Base-by-base conservation (phyloP, 2,797 vertebrate genomes). In the Lepus oiostolus region DNA sequence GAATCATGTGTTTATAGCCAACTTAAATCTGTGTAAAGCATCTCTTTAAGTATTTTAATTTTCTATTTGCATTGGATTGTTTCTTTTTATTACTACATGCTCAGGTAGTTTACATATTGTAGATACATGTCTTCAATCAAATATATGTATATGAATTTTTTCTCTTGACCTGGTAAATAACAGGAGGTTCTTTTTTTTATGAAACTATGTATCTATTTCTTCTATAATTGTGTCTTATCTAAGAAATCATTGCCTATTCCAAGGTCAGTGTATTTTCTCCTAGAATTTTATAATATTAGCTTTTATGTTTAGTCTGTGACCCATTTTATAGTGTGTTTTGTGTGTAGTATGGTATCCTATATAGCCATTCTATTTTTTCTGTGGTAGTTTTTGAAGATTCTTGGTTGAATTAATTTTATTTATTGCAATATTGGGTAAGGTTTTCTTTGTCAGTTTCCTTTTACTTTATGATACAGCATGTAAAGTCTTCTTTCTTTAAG, bases 241-340 rank as follows among this genome's bases (percentile, higher is more conserved):
- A 83, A 87, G 42, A 60, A 85, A 68, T 68, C 35, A 80, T 77
- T 82, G 13, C 63, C 17, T 30, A 47, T 63, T 63, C 6, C 32
- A 72, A 72, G 30, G 11, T 87, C 7, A 67, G 52, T 83, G 83
- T 84, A 17, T 77, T 77, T 88, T 77, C 54, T 68, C 71, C 42
- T 75, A 82, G 16, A 90, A 81, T 82, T 76, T 62, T 90, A 86
- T 63, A 86, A 47, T 42, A 90, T 93, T 82, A 63, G 5, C 28
- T 82, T 95, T 89, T 86, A 86, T 58, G 16, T 82, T 86, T 93
- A 62, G 28, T 93, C 74, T 81, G 54, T 82, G n/a, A 76, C 47
- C 9, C 52, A 75, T 75, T 93, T 85, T 81, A 89, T 80, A 67
- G 68, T 75, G 86, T 75, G 81, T 68, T 95, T 90, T 72, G 35